Percentiles rank a stretch among this genome's conserved stretches.
Evolutionary conservation across 2,888 invertebrate genomes (phyloP).

Genomic region (Meteorus colon): DNA sequence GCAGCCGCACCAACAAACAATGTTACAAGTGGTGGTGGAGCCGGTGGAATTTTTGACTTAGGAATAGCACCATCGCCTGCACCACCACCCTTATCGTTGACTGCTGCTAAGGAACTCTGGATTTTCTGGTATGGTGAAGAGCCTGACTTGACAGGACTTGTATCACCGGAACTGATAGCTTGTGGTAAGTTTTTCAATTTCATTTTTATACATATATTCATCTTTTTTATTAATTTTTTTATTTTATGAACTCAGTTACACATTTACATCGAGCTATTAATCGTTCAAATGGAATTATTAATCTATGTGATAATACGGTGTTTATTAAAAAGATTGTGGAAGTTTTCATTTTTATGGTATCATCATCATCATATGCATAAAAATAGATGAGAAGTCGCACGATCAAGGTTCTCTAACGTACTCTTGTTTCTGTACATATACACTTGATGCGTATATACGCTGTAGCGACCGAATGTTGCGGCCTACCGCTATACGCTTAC

Average conservation of each 20-base stretch:
- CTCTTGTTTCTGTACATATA: not conserved
- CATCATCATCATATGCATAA: not conserved
- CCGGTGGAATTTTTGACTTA: conserved; percentile 73
- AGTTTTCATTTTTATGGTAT: not conserved
- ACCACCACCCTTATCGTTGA: conserved; percentile 86
- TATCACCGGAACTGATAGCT: conserved; percentile 88
- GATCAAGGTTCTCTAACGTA: not conserved
- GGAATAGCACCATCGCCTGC: conserved; percentile 76
- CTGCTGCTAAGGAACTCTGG: conserved; percentile 97
- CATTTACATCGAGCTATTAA: not conserved
- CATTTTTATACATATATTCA: not conserved
- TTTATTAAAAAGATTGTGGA: too few species aligned
- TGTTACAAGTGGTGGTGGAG: conserved; percentile 69
- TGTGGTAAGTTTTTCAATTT: conserved; percentile 82
- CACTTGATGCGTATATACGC: not conserved
- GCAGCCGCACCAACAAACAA: conserved; percentile 75
- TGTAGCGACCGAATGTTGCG: not conserved
- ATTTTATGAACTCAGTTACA: not conserved
- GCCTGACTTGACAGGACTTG: conserved; percentile 89
- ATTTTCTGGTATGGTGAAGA: conserved; percentile 99
- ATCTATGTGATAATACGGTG: too few species aligned
- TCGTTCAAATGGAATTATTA: too few species aligned
- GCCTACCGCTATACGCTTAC: conserved; percentile 9
- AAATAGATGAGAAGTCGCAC: conserved; percentile 10
- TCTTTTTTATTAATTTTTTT: too few species aligned